These are phyloP conservation scores for Grantiella picta DNA, from an alignment of 2,113 vertebrate species.

Conservation along the genomic window DNA sequence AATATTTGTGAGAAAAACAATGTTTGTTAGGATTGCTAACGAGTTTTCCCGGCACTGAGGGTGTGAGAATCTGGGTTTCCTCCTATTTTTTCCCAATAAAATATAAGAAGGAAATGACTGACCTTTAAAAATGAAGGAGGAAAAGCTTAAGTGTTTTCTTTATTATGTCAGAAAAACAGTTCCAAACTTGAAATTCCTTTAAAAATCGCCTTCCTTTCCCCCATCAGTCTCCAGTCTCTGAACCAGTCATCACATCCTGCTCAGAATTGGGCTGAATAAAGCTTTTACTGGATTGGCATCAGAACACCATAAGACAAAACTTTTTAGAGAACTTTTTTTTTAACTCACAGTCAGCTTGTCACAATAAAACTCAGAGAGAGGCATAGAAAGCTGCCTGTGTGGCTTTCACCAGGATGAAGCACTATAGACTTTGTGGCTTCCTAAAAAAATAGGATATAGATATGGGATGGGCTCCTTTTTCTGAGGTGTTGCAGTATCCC, in stretches of 20 bases:
- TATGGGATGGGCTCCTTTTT: background rate
- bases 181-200: background rate
- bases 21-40: background rate
- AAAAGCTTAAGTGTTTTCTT: slow-evolving; percentile 10
- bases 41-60: background rate
- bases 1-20: background rate
- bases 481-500: background rate
- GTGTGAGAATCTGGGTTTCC: slow-evolving; percentile 45
- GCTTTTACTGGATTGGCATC: background rate
- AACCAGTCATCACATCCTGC: background rate
- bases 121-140: background rate
- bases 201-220: background rate
- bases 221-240: background rate
- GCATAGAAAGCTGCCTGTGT: background rate
- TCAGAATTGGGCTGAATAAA: background rate
- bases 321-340: background rate
- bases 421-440: background rate
- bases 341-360: background rate
- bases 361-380: background rate
- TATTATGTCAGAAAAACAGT: background rate
- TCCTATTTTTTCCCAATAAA: slow-evolving; percentile 32
- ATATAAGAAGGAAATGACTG: slow-evolving; percentile 16
- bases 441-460: background rate
- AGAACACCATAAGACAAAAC: background rate
- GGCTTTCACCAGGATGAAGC: background rate